These are phyloP conservation scores for Saimiri boliviensis DNA, from an alignment of 2,113 vertebrate genomes.

Conservation along the genomic window DNA sequence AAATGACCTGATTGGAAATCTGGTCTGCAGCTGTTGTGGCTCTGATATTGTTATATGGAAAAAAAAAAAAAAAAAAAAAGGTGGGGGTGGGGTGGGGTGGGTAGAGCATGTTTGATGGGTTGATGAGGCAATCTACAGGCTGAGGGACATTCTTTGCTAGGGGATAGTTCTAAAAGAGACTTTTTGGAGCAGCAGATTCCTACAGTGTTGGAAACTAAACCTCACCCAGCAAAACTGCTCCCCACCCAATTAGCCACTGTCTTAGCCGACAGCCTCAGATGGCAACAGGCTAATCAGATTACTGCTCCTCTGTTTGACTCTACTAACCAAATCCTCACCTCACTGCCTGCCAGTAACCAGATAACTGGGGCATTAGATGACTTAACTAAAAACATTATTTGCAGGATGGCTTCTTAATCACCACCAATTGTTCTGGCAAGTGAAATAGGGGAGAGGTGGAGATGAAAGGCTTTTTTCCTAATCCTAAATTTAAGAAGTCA, in stretches of 20 bases:
- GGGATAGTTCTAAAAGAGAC: background rate
- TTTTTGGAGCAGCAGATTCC: background rate
- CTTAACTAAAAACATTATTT: slow-evolving; percentile 11
- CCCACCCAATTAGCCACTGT: background rate
- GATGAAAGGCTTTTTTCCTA: background rate
- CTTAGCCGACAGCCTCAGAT: slow-evolving; percentile 20
- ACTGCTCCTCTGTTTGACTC: background rate
- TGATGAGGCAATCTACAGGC: background rate
- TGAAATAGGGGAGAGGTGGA: background rate
- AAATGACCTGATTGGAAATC: background rate
- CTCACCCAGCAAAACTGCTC: background rate
- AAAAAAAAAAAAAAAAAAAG: background rate
- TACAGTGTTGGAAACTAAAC: background rate
- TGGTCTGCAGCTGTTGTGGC: background rate
- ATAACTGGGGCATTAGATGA: background rate
- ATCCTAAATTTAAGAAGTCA: slow-evolving; percentile 16
- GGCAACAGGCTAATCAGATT: slow-evolving; percentile 47
- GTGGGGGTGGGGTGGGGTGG: too few species aligned
- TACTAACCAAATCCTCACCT: slow-evolving; percentile 53
- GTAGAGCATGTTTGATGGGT: background rate
- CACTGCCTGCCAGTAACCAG: slow-evolving; percentile 27
- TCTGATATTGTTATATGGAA: background rate
- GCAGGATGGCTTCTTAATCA: slow-evolving; percentile 24
- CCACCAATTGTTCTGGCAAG: background rate
- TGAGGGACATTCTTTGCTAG: background rate